Evolutionary conservation across 1,140 invertebrate species (phyloP).

Genomic region (Cydia amplana): DNA sequence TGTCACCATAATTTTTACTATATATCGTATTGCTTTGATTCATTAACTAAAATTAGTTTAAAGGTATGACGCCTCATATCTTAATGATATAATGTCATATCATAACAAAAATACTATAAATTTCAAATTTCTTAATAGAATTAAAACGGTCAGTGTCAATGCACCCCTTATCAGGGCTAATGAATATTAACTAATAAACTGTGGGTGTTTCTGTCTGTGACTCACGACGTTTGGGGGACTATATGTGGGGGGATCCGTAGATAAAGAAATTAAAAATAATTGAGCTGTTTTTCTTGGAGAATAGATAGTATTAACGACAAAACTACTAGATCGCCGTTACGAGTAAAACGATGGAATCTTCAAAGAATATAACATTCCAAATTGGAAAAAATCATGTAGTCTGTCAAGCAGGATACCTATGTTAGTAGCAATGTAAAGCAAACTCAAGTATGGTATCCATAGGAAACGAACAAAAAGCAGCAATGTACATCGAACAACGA

Average conservation of each 20-base stretch:
- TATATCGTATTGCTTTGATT: no score
- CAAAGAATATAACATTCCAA: background rate
- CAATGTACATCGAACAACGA: no score
- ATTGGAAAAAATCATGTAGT: background rate
- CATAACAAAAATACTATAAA: background rate
- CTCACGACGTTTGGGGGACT: conserved; percentile 44
- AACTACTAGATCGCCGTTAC: background rate
- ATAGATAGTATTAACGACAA: background rate
- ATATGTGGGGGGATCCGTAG: conserved; percentile 18
- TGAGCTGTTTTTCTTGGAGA: background rate
- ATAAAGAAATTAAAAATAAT: conserved; percentile 15
- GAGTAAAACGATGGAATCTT: no score
- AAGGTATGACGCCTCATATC: no score
- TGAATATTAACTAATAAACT: conserved; percentile 76
- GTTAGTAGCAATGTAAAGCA: no score
- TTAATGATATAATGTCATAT: no score
- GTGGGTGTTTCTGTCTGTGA: conserved; percentile 59
- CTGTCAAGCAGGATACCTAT: no score
- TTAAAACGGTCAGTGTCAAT: conserved; percentile 35
- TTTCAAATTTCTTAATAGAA: conserved; percentile 6
- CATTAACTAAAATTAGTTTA: no score
- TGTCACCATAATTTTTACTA: no score
- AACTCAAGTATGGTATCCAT: no score
- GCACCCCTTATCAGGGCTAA: conserved; percentile 65
- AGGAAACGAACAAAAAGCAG: no score